Evolutionary conservation across 1,140 invertebrate genomes (phyloP).

Genomic region (Penaeus indicus): DNA sequence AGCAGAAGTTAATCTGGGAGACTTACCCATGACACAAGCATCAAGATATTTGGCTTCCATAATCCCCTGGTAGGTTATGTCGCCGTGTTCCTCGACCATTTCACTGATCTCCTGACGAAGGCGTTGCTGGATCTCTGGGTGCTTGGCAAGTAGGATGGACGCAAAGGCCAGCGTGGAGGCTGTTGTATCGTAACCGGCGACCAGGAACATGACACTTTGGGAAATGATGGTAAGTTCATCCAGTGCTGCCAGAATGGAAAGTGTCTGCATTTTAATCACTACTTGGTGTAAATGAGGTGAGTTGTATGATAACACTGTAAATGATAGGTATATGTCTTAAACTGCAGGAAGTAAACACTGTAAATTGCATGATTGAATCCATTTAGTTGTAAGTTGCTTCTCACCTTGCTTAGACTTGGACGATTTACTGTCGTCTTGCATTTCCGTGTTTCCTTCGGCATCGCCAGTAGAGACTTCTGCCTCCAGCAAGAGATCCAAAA

Average conservation of each 20-base stretch:
- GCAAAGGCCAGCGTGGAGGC: slow-evolving; percentile 69
- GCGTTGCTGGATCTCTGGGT: slow-evolving; percentile 67
- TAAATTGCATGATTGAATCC: no score
- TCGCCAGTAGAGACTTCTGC: slow-evolving; percentile 66
- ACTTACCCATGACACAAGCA: slow-evolving; percentile 53
- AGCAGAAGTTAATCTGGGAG: no score
- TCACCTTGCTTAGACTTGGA: background rate
- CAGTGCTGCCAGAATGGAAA: slow-evolving; percentile 26
- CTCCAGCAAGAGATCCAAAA: slow-evolving; percentile 70
- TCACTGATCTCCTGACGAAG: slow-evolving; percentile 48
- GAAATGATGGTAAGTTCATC: slow-evolving; percentile 67
- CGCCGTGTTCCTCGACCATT: slow-evolving; percentile 29
- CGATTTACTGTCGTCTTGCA: background rate
- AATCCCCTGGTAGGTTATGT: slow-evolving; percentile 53
- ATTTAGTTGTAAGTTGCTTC: background rate
- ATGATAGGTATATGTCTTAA: no score
- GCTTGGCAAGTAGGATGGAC: slow-evolving; percentile 70
- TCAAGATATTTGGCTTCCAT: slow-evolving; percentile 59
- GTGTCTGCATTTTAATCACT: background rate
- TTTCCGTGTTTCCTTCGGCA: background rate
- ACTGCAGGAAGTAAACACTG: no score
- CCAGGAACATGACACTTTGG: slow-evolving; percentile 67
- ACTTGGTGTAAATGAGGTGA: background rate
- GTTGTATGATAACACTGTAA: background rate
- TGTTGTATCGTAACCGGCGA: slow-evolving; percentile 73